Base-by-base conservation (phyloP, 2,113 vertebrate genomes). In the Oxyura jamaicensis region DNA sequence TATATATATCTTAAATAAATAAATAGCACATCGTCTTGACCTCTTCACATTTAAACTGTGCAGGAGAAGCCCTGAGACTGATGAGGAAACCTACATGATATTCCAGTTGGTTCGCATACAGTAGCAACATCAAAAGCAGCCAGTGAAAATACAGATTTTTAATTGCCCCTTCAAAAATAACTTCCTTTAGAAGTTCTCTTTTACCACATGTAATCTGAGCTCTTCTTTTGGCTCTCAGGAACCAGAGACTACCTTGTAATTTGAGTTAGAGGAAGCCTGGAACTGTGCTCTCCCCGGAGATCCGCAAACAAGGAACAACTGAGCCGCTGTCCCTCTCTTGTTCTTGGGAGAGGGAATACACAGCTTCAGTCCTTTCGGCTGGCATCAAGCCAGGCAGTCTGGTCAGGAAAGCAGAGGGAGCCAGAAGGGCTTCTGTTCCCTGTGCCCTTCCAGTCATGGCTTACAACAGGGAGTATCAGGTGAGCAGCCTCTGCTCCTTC, bases 201-300 rank as follows among this genome's bases (percentile, higher is more conserved):
- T 91, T 63, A 93, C 72, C 53, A 74, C 78, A 55, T 59, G 78
- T 50, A 95, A 96, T 35, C 67, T 29, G 67, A 95, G 74, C 44
- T 73, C 48, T 91, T 95, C 83, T 72, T 63, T 58, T 20, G 21
- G 62, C 78, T 79, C 66, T 75, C 4, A 8, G 68, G 91, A 95
- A 66, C 2, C 63, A 93, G 95, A 75, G 63, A 82, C 91, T 95
- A 88, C 59, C 80, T 74, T 77, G 82, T 95, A 97, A 96, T 89
- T 50, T 63, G 90, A 95, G 87, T 29, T 35, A 94, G 87, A 88
- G 87, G 75, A 95, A 93, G 59, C 22, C 36, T 66, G 91, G 81
- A 95, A 86, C 77, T 39, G 35, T 2, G 1, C 36, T 75, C 8
- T 92, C 94, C 66, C 52, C 0, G 0, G 73, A 80, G 93, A 83